Base-by-base conservation (phyloP, 2,888 invertebrate genomes). In the Chorisops tibialis region DNA sequence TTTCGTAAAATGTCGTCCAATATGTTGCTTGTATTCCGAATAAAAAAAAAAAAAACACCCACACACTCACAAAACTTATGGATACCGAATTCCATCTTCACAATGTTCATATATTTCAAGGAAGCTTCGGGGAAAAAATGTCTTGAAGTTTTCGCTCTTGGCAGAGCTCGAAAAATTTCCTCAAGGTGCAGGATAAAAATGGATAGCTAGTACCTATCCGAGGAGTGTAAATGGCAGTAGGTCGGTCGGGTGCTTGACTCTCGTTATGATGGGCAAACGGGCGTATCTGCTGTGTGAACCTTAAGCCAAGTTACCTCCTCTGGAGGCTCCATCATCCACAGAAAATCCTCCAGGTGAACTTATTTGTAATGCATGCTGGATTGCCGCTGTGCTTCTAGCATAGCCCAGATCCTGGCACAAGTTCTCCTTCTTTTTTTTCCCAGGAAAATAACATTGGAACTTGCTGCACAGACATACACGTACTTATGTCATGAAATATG, bases 1-100 rank as follows among this genome's bases (percentile, higher is more conserved):
- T 63, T 61, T 38, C 63, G 43, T 54, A 59, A 58, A 61, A 65
- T 65, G 65, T 65, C 63, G 51, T 63, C 59, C 65, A 65, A 65
- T 65, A 63, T 65, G 65, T 65, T 65, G 61, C 65, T 61, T 45
- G 24, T 30, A 16, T 45, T 61, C 21, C 45, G 43, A 51, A 61
- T 43, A 45, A 61, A 51, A 30, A 24, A 30, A 30, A 30, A 30
- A 24, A 30, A 30, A 30, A 30, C 30, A 30, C n/a, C n/a, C n/a
- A n/a, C n/a, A n/a, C n/a, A n/a, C n/a, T n/a, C n/a, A n/a, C n/a
- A n/a, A n/a, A n/a, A 30, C 30, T 30, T 30, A 30, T 9, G 30
- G 9, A 30, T 30, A 30, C 30, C 5, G 30, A 30, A 30, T 30
- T 30, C 9, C 30, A 9, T 9, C 30, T 39, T 61, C 47, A 45